These are phyloP conservation scores for Lasioglossum baleicum DNA, from an alignment of 1,140 invertebrate species.

Conservation along the genomic window DNA sequence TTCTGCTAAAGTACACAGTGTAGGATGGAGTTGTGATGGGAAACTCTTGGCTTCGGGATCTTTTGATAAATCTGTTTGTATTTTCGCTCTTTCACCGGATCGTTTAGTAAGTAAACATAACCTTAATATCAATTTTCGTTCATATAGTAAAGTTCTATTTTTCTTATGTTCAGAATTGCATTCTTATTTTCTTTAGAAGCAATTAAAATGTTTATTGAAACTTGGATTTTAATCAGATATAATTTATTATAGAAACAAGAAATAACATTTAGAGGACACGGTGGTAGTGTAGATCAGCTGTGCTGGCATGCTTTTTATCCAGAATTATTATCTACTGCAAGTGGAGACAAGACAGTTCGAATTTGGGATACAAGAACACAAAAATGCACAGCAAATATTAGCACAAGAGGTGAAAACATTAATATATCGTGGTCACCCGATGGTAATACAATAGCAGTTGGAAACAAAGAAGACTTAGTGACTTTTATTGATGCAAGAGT, in stretches of 20 bases:
- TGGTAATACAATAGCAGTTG: conserved; percentile 97
- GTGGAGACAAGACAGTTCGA: conserved; percentile 96
- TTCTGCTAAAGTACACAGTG: conserved; percentile 96
- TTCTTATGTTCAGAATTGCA: no score
- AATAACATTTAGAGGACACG: conserved; percentile 93
- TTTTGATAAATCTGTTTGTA: conserved; percentile 96
- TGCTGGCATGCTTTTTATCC: conserved; percentile 98
- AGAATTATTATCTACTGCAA: conserved; percentile 95
- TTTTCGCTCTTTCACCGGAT: conserved; percentile 93
- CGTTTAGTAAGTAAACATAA: conserved; percentile 86
- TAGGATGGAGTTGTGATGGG: conserved; percentile 98
- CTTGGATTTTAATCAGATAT: background rate
- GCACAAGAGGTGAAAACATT: conserved; percentile 98
- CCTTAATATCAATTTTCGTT: background rate
- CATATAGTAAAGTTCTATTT: background rate
- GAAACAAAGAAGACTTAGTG: conserved; percentile 98
- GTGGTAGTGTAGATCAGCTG: conserved; percentile 97
- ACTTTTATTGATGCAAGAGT: conserved; percentile 96
- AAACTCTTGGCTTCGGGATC: conserved; percentile 94
- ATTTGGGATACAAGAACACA: conserved; percentile 97
- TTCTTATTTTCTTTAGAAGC: no score
- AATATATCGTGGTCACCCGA: conserved; percentile 99
- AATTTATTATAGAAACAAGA: conserved; percentile 87
- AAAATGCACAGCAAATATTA: conserved; percentile 92
- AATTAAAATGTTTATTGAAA: background rate